Evolutionary conservation across 1,140 invertebrate species (phyloP).

Genomic region (Acromyrmex heyeri): DNA sequence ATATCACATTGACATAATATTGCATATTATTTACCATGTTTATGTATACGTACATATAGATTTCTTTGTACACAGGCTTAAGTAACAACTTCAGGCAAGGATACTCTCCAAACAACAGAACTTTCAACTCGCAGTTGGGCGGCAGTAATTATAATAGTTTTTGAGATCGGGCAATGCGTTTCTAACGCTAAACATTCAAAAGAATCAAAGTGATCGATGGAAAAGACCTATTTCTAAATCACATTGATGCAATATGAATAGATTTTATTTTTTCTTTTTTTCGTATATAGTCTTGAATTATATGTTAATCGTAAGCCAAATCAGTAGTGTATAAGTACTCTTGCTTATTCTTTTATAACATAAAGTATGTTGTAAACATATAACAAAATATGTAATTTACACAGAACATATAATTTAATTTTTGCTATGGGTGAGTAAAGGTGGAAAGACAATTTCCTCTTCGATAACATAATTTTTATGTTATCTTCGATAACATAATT

Average conservation of each 20-base stretch:
- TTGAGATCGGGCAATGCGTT: slow-evolving; percentile 79
- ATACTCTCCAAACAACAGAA: slow-evolving; percentile 83
- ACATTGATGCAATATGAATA: slow-evolving; percentile 37
- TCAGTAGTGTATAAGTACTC: slow-evolving; percentile 22
- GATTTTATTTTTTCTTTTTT: slow-evolving; percentile 26
- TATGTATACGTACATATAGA: neutral
- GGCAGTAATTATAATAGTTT: slow-evolving; percentile 86
- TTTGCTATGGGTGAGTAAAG: neutral
- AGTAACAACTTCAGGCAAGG: slow-evolving; percentile 85
- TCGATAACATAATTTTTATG: neutral
- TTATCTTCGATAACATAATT: slow-evolving; percentile 23
- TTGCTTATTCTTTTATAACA: slow-evolving; percentile 13
- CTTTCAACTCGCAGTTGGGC: slow-evolving; percentile 85
- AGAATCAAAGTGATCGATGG: slow-evolving; percentile 64
- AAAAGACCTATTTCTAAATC: slow-evolving; percentile 13
- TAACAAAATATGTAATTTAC: neutral
- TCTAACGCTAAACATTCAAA: slow-evolving; percentile 64
- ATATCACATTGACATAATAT: neutral
- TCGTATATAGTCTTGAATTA: slow-evolving; percentile 6
- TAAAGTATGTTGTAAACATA: neutral
- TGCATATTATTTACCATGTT: neutral
- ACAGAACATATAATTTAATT: neutral
- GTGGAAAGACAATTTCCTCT: slow-evolving; percentile 25
- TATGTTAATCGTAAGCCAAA: slow-evolving; percentile 47
- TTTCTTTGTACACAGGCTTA: slow-evolving; percentile 75